Evolutionary conservation across 1,140 invertebrate genomes (phyloP).

Genomic region (Mizuhopecten yessoensis): DNA sequence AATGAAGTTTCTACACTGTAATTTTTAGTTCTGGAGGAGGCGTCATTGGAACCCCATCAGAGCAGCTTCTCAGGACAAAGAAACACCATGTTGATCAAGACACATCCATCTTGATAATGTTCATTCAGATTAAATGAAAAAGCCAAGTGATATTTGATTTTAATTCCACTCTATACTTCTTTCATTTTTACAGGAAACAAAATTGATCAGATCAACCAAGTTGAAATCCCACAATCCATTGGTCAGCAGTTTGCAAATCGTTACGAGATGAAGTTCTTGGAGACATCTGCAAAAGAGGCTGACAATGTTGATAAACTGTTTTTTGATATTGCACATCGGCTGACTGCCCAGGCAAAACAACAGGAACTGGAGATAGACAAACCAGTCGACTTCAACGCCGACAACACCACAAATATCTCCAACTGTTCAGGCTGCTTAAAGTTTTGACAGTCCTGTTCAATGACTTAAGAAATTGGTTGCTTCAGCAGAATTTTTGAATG

Average conservation of each 20-base stretch:
- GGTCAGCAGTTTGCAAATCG: slow-evolving; percentile 98
- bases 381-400: slow-evolving; percentile 55
- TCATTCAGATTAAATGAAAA: no score
- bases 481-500: background rate
- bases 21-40: no score
- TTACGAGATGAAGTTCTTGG: slow-evolving; percentile 93
- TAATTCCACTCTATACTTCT: background rate
- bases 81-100: no score
- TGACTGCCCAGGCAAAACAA: slow-evolving; percentile 79
- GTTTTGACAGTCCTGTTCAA: slow-evolving; percentile 53
- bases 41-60: no score
- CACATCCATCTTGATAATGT: no score
- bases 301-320: slow-evolving; percentile 88
- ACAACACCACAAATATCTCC: slow-evolving; percentile 63
- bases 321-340: slow-evolving; percentile 92
- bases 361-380: slow-evolving; percentile 72
- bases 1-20: no score
- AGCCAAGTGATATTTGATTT: no score
- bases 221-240: slow-evolving; percentile 96
- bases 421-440: slow-evolving; percentile 68
- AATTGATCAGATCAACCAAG: slow-evolving; percentile 94
- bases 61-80: no score
- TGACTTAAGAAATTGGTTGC: background rate
- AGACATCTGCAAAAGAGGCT: slow-evolving; percentile 82
- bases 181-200: slow-evolving; percentile 91